Evolutionary conservation across 2,113 vertebrate genomes (phyloP).

Genomic region (Cephalophus harveyi): DNA sequence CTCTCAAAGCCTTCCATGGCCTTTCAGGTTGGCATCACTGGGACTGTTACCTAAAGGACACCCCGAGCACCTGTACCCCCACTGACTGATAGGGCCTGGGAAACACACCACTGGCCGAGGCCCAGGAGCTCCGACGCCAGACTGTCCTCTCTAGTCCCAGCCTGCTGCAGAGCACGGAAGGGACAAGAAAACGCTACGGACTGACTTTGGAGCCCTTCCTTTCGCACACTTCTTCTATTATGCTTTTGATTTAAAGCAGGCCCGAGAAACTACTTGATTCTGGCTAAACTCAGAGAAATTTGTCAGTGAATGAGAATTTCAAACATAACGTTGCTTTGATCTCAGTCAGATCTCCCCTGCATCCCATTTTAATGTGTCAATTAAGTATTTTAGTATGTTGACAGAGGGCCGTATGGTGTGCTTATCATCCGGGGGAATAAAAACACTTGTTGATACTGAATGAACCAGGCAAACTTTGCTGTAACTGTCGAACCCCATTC

Average conservation of each 20-base stretch:
- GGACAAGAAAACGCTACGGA: neutral
- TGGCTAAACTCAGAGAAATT: neutral
- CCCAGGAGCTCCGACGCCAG: neutral
- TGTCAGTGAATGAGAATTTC: rapidly evolving
- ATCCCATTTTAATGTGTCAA: neutral
- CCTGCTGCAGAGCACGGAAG: neutral
- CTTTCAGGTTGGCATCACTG: neutral
- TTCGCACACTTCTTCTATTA: neutral
- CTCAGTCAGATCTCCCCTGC: neutral
- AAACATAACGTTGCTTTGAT: neutral
- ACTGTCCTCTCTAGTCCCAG: neutral
- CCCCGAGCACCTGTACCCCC: neutral
- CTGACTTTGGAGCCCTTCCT: neutral
- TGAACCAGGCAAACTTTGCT: neutral
- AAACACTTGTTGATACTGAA: conserved; percentile 53
- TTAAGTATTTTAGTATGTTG: neutral
- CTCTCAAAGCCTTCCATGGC: neutral
- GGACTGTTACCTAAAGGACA: neutral
- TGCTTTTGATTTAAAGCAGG: conserved; percentile 1
- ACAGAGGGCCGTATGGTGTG: neutral
- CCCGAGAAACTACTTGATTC: neutral
- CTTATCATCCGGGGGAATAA: neutral
- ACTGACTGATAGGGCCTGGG: neutral
- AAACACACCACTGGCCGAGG: rapidly evolving
- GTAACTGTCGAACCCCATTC: neutral